Percentiles rank a stretch among this genome's conserved stretches.
phyloP scores from a whole-genome alignment of 1,140 invertebrate genomes.

The Trichonephila clavipes region DNA sequence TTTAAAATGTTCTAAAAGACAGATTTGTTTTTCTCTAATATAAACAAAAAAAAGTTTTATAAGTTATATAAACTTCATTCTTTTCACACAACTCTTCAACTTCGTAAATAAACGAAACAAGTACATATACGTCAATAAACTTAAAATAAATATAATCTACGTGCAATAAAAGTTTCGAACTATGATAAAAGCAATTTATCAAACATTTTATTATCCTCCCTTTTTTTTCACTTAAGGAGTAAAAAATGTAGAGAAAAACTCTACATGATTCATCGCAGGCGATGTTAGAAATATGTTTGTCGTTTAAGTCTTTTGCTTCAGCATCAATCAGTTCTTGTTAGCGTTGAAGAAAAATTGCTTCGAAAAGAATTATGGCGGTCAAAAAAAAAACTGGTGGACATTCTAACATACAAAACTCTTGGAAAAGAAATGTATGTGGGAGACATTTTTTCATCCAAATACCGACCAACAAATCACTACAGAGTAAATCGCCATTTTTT shows the following conservation, averaged over 20 bases:
- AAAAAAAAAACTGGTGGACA: conserved; percentile 20
- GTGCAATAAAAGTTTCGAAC: conserved; percentile 46
- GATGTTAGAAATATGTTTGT: conserved; percentile 50
- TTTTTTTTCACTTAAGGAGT: not conserved
- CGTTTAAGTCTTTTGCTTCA: conserved; percentile 40
- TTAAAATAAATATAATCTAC: conserved; percentile 28
- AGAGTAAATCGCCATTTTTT: conserved; percentile 29
- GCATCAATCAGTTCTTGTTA: conserved; percentile 48
- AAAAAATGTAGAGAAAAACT: not conserved
- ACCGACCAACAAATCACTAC: conserved; percentile 43
- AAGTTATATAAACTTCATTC: too few relatives aligned
- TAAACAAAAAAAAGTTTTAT: too few relatives aligned
- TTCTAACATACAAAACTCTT: not conserved
- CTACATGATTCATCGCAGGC: not conserved
- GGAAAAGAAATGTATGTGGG: conserved; percentile 11
- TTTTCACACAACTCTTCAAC: too few relatives aligned
- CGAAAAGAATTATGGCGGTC: conserved; percentile 1
- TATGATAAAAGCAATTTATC: conserved; percentile 33
- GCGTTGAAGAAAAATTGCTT: conserved; percentile 26
- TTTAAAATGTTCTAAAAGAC: too few relatives aligned
- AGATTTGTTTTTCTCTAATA: too few relatives aligned
- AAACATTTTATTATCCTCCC: conserved; percentile 50
- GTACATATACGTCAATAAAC: not conserved
- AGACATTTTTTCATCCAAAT: conserved; percentile 30
- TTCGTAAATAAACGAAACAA: not conserved